These are phyloP conservation scores for Blennius ocellaris DNA, from an alignment of 2,113 vertebrate species.

Conservation along the genomic window DNA sequence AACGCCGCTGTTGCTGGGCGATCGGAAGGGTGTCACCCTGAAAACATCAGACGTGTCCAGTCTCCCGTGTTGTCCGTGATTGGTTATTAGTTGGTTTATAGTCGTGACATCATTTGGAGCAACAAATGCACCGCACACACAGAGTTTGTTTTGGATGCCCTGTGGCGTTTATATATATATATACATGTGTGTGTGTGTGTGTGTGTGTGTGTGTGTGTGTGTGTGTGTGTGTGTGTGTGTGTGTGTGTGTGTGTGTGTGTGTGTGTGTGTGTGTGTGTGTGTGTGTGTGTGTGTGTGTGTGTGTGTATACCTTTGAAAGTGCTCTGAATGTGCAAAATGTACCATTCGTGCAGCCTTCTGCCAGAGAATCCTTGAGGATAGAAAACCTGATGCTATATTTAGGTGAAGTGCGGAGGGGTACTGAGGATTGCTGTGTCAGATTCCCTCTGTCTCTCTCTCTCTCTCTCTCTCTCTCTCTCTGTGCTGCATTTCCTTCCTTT, in stretches of 20 bases:
- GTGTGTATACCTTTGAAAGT: neutral
- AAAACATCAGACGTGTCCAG: neutral
- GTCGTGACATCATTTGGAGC: neutral
- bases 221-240: neutral
- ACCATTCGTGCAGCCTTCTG: slow-evolving; percentile 35
- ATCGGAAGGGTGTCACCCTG: slow-evolving; percentile 45
- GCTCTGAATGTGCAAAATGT: slow-evolving; percentile 1
- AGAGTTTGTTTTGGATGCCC: neutral
- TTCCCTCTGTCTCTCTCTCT: slow-evolving; percentile 37
- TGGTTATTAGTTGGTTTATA: neutral
- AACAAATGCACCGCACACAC: slow-evolving; percentile 16
- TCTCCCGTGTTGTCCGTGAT: neutral
- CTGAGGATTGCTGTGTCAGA: slow-evolving; percentile 78
- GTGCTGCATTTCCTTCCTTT: slow-evolving; percentile 15
- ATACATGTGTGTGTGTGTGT: too few relatives aligned
- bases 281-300: neutral
- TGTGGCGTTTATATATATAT: neutral
- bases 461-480: slow-evolving; percentile 12
- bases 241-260: neutral
- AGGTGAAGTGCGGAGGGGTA: slow-evolving; percentile 70
- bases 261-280: neutral
- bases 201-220: neutral
- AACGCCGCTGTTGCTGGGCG: neutral
- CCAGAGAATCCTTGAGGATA: slow-evolving; percentile 50
- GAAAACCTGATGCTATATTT: slow-evolving; percentile 77